A percentile compares a stretch with the other conserved stretches of the same genome.
Evolutionary conservation across 2,797 vertebrate species (phyloP).

Genomic region (Hybognathus amarus): DNA sequence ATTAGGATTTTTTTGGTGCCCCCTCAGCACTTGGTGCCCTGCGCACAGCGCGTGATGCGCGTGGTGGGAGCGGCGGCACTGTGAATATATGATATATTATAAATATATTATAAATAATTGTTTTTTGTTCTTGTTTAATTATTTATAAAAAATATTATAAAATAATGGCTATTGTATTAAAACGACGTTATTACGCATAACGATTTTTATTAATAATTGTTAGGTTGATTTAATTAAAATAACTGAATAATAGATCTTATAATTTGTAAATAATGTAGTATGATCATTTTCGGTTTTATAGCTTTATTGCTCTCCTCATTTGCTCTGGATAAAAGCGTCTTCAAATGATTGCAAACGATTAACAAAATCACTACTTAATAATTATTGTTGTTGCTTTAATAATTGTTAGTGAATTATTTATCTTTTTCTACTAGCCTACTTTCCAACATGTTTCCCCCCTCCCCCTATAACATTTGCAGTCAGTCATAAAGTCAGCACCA

Average conservation of each 20-base stretch:
- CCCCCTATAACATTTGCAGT: not conserved
- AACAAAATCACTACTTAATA: not conserved
- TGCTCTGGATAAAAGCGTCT: not conserved
- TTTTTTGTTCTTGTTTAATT: not conserved
- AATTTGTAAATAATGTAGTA: not conserved
- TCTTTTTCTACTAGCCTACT: too few relatives aligned
- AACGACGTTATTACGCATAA: not conserved
- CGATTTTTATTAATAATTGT: not conserved
- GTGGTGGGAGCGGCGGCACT: too few relatives aligned
- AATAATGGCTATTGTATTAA: not conserved
- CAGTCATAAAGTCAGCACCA: not conserved
- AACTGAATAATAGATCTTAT: not conserved
- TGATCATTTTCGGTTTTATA: not conserved
- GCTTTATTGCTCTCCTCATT: not conserved
- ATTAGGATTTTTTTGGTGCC: too few relatives aligned
- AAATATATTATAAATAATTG: not conserved
- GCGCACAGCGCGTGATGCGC: too few relatives aligned
- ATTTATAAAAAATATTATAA: not conserved
- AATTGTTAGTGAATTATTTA: too few relatives aligned
- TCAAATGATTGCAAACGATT: not conserved
- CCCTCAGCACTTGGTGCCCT: rapidly evolving
- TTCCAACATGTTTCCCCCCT: too few relatives aligned
- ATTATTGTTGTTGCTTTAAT: too few relatives aligned
- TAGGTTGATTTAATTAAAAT: not conserved
- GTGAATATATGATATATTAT: rapidly evolving